Conservation (phyloP, 2,113 vertebrate genomes). For the Patagioenas fasciata region DNA sequence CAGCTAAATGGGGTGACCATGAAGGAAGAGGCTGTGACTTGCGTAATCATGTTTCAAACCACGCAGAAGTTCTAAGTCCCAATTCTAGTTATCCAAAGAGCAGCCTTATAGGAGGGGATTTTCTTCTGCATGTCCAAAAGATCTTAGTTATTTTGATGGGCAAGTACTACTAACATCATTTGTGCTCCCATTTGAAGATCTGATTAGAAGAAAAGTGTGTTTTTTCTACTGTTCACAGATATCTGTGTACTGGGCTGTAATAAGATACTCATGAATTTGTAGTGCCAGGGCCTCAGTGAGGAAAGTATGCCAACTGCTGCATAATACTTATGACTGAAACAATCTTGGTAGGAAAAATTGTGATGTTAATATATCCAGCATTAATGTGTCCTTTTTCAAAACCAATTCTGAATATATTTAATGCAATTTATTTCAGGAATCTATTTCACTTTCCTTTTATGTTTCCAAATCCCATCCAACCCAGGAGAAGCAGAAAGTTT, state of each 20-base stretch:
- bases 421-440: constrained; percentile 22
- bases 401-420: not conserved
- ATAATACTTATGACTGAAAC: constrained; percentile 13
- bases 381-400: constrained; percentile 28
- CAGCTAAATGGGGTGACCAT: not conserved
- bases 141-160: not conserved
- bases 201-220: not conserved
- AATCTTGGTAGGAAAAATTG: not conserved
- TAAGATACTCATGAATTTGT: not conserved
- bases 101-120: not conserved
- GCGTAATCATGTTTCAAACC: not conserved
- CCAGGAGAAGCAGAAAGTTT: not conserved
- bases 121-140: not conserved
- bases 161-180: not conserved
- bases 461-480: not conserved
- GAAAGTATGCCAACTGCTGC: not conserved
- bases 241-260: not conserved
- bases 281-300: not conserved
- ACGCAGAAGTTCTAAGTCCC: not conserved
- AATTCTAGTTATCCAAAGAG: not conserved
- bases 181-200: not conserved
- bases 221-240: not conserved
- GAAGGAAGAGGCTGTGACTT: not conserved
- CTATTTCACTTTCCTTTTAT: not conserved
- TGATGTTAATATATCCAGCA: constrained; percentile 4